phyloP scores from a whole-genome alignment of 2,888 invertebrate species.

The Cataglyphis cursor region DNA sequence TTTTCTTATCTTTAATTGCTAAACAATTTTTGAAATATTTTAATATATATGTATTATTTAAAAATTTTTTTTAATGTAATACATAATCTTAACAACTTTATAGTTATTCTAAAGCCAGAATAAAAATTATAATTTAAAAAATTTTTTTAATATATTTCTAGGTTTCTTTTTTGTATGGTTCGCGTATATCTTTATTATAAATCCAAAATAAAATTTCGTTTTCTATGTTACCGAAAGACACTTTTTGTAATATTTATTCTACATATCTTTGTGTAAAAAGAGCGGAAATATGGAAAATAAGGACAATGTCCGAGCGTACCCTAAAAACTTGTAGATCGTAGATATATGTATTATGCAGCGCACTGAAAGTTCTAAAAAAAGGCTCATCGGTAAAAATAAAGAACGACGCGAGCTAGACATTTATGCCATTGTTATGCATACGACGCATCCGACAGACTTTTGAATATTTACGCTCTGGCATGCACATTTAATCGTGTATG shows the following conservation, averaged over 20 bases:
- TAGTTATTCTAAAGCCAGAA: background rate
- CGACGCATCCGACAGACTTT: constrained; percentile 33
- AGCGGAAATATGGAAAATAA: background rate
- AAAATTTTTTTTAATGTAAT: background rate
- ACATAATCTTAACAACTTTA: background rate
- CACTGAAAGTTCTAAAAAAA: constrained; percentile 15
- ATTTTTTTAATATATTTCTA: background rate
- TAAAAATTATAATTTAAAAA: background rate
- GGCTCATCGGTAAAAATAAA: constrained; percentile 33
- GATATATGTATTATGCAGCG: background rate
- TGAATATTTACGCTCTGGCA: constrained; percentile 43
- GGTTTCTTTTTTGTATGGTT: background rate
- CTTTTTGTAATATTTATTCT: background rate
- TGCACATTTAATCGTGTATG: constrained; percentile 43
- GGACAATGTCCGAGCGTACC: background rate
- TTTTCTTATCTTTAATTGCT: constrained; percentile 4
- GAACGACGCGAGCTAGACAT: constrained; percentile 34
- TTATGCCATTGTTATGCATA: constrained; percentile 47
- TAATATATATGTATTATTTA: too few species aligned
- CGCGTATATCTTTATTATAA: background rate
- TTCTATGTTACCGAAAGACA: background rate
- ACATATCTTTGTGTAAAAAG: background rate
- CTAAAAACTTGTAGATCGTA: constrained; percentile 29
- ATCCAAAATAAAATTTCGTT: background rate
- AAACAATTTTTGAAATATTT: background rate